Percentiles rank a stretch among this genome's conserved stretches.
Conservation (phyloP, 1,140 invertebrate genomes). For the Drosophila mojavensis region DNA sequence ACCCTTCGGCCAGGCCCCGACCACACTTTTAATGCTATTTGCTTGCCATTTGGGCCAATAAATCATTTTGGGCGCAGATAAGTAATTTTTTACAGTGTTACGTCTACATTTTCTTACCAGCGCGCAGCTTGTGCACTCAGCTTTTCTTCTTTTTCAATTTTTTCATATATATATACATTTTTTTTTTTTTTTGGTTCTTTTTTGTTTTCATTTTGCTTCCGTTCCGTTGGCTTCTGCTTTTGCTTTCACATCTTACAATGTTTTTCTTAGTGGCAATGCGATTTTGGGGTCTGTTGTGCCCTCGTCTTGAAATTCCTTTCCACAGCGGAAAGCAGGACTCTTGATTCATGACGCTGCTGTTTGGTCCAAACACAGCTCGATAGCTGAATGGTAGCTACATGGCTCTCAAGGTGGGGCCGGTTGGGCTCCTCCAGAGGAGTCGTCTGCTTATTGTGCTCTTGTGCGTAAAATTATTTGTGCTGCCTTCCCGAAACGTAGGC, state of each 20-base stretch:
- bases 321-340: constrained; percentile 36
- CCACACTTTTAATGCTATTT: constrained; percentile 79
- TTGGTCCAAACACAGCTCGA: constrained; percentile 61
- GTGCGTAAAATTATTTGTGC: constrained; percentile 67
- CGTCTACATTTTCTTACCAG: constrained; percentile 43
- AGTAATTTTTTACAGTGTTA: constrained; percentile 72
- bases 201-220: constrained; percentile 10
- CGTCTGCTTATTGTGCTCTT: constrained; percentile 30
- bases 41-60: constrained; percentile 81
- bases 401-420: background rate
- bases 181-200: background rate
- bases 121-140: constrained; percentile 29
- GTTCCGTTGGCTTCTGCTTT: constrained; percentile 41
- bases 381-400: constrained; percentile 47
- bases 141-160: constrained; percentile 1
- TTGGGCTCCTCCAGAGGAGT: background rate
- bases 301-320: constrained; percentile 28
- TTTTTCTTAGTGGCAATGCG: constrained; percentile 53
- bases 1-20: constrained; percentile 65
- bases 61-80: constrained; percentile 78
- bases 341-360: constrained; percentile 76
- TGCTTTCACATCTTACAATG: constrained; percentile 47
- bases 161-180: no score
- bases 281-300: constrained; percentile 48
- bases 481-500: constrained; percentile 24